Evolutionary conservation across 2,888 invertebrate genomes (phyloP), one percentile per base, ranked within the genome.

Genomic region (Synanthedon myopaeformis): DNA sequence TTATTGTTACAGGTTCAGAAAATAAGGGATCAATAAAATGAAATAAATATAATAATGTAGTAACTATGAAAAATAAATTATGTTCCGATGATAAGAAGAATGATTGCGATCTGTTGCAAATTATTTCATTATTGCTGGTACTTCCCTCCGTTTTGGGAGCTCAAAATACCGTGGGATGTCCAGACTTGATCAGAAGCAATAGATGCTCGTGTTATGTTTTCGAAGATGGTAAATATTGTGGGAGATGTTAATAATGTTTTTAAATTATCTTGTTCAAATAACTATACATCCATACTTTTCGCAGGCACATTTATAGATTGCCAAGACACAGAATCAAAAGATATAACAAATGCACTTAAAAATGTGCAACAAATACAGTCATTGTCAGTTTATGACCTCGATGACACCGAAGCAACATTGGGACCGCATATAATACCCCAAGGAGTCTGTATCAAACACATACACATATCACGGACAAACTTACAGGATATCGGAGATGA

Each of bases 131-230:
- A 76, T 73, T 85, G 64, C 69, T 84, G 75, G 74, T 82, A 72
- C 65, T 84, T 68, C 79, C 81, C 71, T 67, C 78, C 72, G 59
- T 85, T 81, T 66, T 78, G 75, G 80, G 85, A 85, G 81, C 85
- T 80, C 73, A 87, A 76, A 82, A 82, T 85, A 80, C 82, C 80
- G 61, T 84, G 81, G 83, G 74, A 73, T 94, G 94, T 79, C 92
- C 93, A 57, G 91, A 91, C 74, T 89, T 92, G 71, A 90, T 92
- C 67, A 90, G 90, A 69, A 92, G 91, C 80, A 92, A 92, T 61
- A 92, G 92, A 73, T 96, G 96, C 82, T 94, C 96, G 41, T 96
- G 96, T 85, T 96, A 95, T 89, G 93, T 93, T 76, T 94, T 96
- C 80, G 95, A 96, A 82, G 95, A 96, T 80, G 96, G 91, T 91